Base-by-base conservation (phyloP, 2,888 invertebrate genomes). In the Meandrusa payeni region DNA sequence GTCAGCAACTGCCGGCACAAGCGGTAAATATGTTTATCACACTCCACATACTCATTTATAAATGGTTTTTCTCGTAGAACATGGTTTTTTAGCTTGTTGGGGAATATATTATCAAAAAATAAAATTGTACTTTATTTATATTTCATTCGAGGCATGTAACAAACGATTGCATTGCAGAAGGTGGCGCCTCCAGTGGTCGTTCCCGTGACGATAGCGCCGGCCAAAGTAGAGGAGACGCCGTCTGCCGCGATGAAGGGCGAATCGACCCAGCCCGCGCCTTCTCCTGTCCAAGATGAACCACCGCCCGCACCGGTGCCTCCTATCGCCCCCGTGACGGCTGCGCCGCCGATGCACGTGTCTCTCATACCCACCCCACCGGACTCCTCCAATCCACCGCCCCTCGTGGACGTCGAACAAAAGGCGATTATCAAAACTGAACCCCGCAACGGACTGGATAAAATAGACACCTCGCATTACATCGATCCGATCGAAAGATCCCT, bases 401-500 rank as follows among this genome's bases (percentile, higher is more conserved):
- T 63, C 61, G 65, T 33, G 57, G 56, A 70, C 10, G 3, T 51
- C 1, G 70, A 75, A 0, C 65, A 52, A 22, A 81, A 81, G 45
- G 62, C 68, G 1, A 33, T 61, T 36, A 27, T 64, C 46, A 77
- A 83, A 69, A 22, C 68, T 38, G 73, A 88, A 57, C 61, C 77
- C 42, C 76, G 71, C 52, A 89, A 80, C 61, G 87, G 85, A 1
- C 68, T 85, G 31, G 86, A 86, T 43, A 86, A 82, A 51, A 60
- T 79, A 1, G 86, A 86, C 47, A 50, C 81, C 3, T 82, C 85
- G 11, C 87, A 81, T 47, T 86, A 80, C 57, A 90, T 92, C 43
- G 93, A 93, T 72, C 93, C 93, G 10, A 87, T 93, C 57, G 93
- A 93, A 74, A 90, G 92, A 55, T 92, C 93, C 39, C 80, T 93